phyloP scores from a whole-genome alignment of 2,888 invertebrate genomes.

The Drosophila pseudotalamancana region DNA sequence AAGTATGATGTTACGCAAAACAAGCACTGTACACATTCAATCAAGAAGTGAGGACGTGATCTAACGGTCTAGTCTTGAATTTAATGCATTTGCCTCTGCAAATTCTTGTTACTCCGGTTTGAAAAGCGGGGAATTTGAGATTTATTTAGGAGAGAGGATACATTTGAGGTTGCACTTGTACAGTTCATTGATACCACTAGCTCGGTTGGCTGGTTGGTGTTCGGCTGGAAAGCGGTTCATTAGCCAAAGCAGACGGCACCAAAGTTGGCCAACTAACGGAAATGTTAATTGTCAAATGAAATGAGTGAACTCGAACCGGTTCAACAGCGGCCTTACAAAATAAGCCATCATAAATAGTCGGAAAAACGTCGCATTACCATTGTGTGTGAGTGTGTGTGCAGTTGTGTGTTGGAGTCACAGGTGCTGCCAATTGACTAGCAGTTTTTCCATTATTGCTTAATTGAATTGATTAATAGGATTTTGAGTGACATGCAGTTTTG shows the following conservation, averaged over 20 bases:
- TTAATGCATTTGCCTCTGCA: conserved; percentile 20
- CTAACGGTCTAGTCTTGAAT: conserved; percentile 24
- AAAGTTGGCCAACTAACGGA: conserved; percentile 80
- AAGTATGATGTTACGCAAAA: too few species aligned
- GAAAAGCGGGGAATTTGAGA: conserved; percentile 16
- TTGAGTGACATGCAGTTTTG: conserved; percentile 65
- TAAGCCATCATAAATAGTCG: conserved; percentile 74
- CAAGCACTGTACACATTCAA: too few species aligned
- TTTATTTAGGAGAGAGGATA: conserved; percentile 9
- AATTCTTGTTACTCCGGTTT: conserved; percentile 68
- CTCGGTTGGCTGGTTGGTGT: conserved; percentile 4
- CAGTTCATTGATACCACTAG: conserved; percentile 64
- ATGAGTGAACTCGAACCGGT: conserved; percentile 66
- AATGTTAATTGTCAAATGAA: conserved; percentile 79
- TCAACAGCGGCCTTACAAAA: conserved; percentile 65
- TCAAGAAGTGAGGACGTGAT: conserved; percentile 5
- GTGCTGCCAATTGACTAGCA: conserved; percentile 60
- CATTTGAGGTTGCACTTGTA: conserved; percentile 34
- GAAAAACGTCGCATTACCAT: conserved; percentile 59
- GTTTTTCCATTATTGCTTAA: conserved; percentile 76
- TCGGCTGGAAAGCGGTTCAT: conserved; percentile 64
- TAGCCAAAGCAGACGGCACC: conserved; percentile 75
- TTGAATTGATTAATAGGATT: conserved; percentile 75
- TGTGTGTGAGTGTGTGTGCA: conserved; percentile 24
- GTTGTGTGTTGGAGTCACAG: conserved; percentile 4